Evolutionary conservation across 2,797 vertebrate species (phyloP), one percentile per base, ranked within the genome.

Genomic region (Centroberyx gerrardi): DNA sequence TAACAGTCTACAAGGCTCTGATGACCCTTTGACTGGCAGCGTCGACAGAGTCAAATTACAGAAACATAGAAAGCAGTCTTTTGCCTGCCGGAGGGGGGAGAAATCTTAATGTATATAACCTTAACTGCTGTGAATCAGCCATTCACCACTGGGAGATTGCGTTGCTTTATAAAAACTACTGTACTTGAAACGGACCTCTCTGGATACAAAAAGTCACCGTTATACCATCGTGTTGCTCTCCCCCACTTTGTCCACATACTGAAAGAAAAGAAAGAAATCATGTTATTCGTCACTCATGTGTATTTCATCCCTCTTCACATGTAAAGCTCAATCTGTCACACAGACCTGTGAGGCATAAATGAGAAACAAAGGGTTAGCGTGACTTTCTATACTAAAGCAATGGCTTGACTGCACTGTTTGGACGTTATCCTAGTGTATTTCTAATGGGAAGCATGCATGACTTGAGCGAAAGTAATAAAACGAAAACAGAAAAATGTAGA

Each of bases 221-320:
- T 97, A 99, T 95, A 99, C 98, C 98, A 99, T 99, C 87, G 95
- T 98, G 97, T 97, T 98, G 96, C 97, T 97, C 92, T 99, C 98
- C 83, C 96, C 96, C 87, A 90, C 95, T 95, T 96, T 96, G 95
- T 99, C 98, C 95, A 96, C 97, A 77, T 97, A 97, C 98, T 99
- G 96, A 51, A 89, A 89, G 78, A 83, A 74, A 87, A 79, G 51
- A 68, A 53, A 87, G 72, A 82, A 46, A 80, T 0, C 0, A 22
- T 18, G 64, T 77, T 62, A 56, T 31, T 7, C 3, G 12, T 66
- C n/a, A 67, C 9, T 10, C 27, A 33, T 17, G 17, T 28, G 51
- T 0, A 61, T 59, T 22, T 72, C 7, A 67, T 44, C 28, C 28
- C 29, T 33, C 12, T 3, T 29, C 9, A 56, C 29, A 56, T 56